Evolutionary conservation across 2,888 invertebrate species (phyloP), one percentile per base, ranked within the genome.

Genomic region (Phalera bucephala): DNA sequence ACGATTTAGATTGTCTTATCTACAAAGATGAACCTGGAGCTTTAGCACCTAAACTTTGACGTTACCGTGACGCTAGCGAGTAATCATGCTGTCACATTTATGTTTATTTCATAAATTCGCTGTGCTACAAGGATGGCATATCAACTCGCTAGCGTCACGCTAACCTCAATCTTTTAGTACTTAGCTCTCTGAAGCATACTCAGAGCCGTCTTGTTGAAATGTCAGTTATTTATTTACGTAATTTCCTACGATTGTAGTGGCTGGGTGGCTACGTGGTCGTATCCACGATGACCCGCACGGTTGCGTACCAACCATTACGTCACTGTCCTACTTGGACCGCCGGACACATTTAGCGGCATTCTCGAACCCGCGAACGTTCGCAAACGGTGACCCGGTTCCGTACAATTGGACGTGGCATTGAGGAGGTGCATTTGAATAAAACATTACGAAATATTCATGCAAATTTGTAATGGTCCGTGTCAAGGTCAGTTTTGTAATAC

Each of bases 221-320:
- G n/a, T n/a, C n/a, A n/a, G n/a, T n/a, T n/a, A n/a, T n/a, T n/a
- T n/a, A n/a, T n/a, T n/a, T n/a, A n/a, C n/a, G n/a, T n/a, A n/a
- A n/a, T n/a, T n/a, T n/a, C n/a, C n/a, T n/a, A 40, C 42, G 31
- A 28, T 55, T 37, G 34, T 30, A 44, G 43, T 60, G 61, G 55
- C 34, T 65, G 64, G 57, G 46, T 6, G 53, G 28, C 47, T 45
- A 43, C 31, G 35, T 36, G 44, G 40, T 37, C 36, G 33, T 28
- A 8, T 14, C 14, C 29, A 8, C 54, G 58, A 62, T 66, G 71
- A 67, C 62, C 64, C 57, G 45, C 36, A 34, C 55, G 45, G 53
- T 75, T 80, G 75, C 80, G 72, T 75, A 65, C 47, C 33, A 26
- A 25, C 30, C 50, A 50, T 81, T 82, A 80, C 81, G 64, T 79